phyloP scores from a whole-genome alignment of 2,797 vertebrate species.

The Psittacula echo region DNA sequence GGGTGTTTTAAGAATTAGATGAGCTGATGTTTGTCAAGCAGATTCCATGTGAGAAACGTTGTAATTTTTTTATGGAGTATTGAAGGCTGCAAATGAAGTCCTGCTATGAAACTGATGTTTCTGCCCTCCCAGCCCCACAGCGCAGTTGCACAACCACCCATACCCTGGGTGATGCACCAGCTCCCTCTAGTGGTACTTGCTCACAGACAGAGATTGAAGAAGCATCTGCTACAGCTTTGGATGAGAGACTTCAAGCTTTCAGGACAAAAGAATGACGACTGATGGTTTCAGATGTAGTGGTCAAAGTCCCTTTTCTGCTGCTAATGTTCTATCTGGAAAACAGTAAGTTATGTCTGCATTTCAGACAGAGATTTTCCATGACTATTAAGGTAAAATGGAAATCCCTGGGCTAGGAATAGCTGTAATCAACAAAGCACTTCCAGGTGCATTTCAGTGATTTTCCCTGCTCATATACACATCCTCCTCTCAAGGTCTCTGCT shows the following conservation, averaged over 20 bases:
- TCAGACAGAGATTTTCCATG: background rate
- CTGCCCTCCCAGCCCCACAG: accelerated
- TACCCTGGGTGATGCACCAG: background rate
- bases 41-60: background rate
- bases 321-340: background rate
- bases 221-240: background rate
- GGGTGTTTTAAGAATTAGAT: background rate
- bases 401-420: background rate
- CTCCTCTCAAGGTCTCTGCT: no score
- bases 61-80: background rate
- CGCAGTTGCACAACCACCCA: background rate
- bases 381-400: background rate
- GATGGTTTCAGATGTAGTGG: background rate
- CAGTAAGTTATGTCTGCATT: background rate
- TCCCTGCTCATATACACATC: no score
- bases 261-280: background rate
- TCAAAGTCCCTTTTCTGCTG: background rate
- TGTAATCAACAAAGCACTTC: background rate
- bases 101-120: background rate
- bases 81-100: background rate
- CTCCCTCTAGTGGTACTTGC: background rate
- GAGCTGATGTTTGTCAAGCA: background rate
- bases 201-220: background rate
- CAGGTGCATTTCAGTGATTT: no score
- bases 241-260: background rate